Evolutionary conservation across 2,888 invertebrate genomes (phyloP), one percentile per base, ranked within the genome.

Genomic region (Drosophila longiperda): DNA sequence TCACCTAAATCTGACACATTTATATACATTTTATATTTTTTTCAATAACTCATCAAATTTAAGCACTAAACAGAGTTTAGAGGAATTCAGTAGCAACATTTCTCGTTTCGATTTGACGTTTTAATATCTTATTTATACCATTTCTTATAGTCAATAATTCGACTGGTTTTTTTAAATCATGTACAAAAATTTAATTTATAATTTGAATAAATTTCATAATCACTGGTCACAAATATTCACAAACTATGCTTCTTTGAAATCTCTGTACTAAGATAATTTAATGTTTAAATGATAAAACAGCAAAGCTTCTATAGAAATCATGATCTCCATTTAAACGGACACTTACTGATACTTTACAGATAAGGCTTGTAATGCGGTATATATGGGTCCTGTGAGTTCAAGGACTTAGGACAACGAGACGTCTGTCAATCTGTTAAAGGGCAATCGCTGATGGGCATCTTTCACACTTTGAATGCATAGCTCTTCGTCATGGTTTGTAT

Each of bases 341-440:
- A 53, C 63, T 63, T 32, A 20, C 20, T 59, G 45, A 40, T 40
- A 61, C 63, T 67, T 29, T 9, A 29, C 34, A 29, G 68, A 42
- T 75, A 67, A 75, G 61, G 32, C 59, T 49, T 54, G 59, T 26
- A 53, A 45, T 55, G n/a, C 49, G 23, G 42, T 40, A 32, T 32
- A 15, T 42, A 20, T 42, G 40, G 32, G 57, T 32, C 6, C 11
- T 32, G 32, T 57, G 45, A 20, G 48, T 45, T 70, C 53, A 66
- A 54, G 40, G 59, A 45, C 62, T 54, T 9, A 0, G 49, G 45
- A 23, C 33, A 36, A 50, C 12, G 17, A 63, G 40, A n/a, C 48
- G 55, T 17, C 60, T 73, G 66, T 73, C 86, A 87, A 72, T 71
- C 86, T 75, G 72, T 65, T 59, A 66, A 83, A 71, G 59, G 62